Conservation (phyloP, 1,140 invertebrate genomes). For the Neodiprion lecontei region DNA sequence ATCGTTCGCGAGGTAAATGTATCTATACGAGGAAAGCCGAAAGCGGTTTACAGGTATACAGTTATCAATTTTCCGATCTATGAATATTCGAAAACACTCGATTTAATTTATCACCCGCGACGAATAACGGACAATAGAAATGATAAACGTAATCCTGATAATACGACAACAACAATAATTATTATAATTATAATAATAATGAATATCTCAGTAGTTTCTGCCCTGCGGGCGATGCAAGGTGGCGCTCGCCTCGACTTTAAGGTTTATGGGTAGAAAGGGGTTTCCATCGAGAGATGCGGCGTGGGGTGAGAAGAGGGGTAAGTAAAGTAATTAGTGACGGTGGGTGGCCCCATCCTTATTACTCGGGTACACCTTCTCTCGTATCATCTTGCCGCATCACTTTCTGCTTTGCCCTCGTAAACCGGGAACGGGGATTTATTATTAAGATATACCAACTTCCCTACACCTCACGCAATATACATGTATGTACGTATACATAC, state of each 20-base stretch:
- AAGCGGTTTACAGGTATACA: constrained; percentile 21
- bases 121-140: background rate
- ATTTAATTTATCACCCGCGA: background rate
- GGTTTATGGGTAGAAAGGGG: constrained; percentile 45
- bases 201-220: constrained; percentile 11
- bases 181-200: constrained; percentile 15
- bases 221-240: constrained; percentile 25
- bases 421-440: constrained; percentile 38
- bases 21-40: constrained; percentile 8
- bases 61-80: constrained; percentile 20
- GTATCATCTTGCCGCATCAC: constrained; percentile 16
- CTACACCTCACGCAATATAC: background rate
- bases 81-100: no score
- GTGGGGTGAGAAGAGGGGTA: constrained; percentile 38
- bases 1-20: no score
- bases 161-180: background rate
- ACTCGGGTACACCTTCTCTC: constrained; percentile 13
- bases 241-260: constrained; percentile 38
- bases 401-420: constrained; percentile 28
- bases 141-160: background rate
- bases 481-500: background rate
- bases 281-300: constrained; percentile 12
- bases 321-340: constrained; percentile 53
- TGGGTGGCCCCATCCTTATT: constrained; percentile 33
- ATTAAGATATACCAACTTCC: constrained; percentile 18